Percentiles rank a stretch among this genome's conserved stretches.
Evolutionary conservation across 2,113 vertebrate genomes (phyloP).

Genomic region (Chlamydotis undulata): DNA sequence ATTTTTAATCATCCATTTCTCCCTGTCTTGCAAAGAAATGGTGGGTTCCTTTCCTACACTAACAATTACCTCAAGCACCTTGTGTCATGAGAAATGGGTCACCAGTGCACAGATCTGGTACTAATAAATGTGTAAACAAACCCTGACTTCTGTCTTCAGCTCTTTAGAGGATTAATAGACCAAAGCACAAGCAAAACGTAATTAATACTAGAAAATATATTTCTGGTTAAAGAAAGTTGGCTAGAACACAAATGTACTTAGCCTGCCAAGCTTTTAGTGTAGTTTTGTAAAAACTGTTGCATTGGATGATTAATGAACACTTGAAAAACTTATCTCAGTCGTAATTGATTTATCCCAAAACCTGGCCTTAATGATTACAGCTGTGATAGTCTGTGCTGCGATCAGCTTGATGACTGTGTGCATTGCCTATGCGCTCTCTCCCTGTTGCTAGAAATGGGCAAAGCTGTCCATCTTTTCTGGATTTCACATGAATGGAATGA

Average conservation of each 20-base stretch:
- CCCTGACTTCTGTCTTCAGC: background rate
- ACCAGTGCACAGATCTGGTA: background rate
- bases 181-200: background rate
- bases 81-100: background rate
- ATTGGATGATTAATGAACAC: background rate
- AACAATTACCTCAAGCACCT: background rate
- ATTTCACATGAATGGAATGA: background rate
- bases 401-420: background rate
- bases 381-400: accelerated
- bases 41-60: background rate
- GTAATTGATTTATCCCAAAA: background rate
- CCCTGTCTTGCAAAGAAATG: background rate
- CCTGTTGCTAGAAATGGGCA: background rate
- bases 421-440: accelerated
- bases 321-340: background rate
- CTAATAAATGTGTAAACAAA: background rate
- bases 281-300: background rate
- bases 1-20: background rate
- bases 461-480: background rate
- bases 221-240: background rate
- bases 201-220: background rate
- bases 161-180: background rate
- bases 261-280: background rate
- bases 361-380: background rate
- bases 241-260: background rate